Percentiles rank a stretch among this genome's conserved stretches.
Conservation (phyloP, 2,113 vertebrate genomes). For the Cyanocitta stelleri region DNA sequence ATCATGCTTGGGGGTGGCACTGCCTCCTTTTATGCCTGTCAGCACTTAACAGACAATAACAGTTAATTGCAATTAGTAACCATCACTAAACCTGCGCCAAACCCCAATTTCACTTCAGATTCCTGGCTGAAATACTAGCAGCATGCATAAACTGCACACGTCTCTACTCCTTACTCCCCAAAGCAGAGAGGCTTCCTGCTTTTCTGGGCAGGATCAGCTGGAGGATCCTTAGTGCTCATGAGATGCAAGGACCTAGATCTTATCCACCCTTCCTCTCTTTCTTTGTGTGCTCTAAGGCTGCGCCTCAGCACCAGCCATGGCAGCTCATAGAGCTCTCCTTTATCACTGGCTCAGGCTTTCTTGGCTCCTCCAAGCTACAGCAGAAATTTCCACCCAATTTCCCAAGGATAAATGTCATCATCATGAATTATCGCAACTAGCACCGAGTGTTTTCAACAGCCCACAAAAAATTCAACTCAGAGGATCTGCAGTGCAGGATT, state of each 20-base stretch:
- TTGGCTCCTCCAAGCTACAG: not conserved
- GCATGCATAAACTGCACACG: not conserved
- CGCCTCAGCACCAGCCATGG: rapidly evolving
- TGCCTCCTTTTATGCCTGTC: not conserved
- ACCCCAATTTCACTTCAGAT: not conserved
- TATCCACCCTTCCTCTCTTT: not conserved
- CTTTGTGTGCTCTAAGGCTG: rapidly evolving
- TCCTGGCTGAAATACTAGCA: not conserved
- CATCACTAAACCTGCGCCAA: not conserved
- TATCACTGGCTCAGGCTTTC: not conserved
- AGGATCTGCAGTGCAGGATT: not conserved
- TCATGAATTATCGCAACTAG: not conserved
- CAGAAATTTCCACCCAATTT: not conserved
- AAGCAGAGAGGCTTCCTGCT: not conserved
- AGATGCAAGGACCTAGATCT: not conserved
- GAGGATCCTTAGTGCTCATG: not conserved
- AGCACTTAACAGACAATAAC: not conserved
- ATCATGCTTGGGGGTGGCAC: not conserved
- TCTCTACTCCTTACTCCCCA: not conserved
- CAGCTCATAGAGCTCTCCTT: not conserved
- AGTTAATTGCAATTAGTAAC: not conserved
- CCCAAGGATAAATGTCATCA: not conserved
- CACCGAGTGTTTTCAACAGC: not conserved
- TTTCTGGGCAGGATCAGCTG: not conserved
- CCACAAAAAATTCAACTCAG: not conserved